Conservation (phyloP, 2,888 invertebrate species). For the Lycophotia porphyrea region DNA sequence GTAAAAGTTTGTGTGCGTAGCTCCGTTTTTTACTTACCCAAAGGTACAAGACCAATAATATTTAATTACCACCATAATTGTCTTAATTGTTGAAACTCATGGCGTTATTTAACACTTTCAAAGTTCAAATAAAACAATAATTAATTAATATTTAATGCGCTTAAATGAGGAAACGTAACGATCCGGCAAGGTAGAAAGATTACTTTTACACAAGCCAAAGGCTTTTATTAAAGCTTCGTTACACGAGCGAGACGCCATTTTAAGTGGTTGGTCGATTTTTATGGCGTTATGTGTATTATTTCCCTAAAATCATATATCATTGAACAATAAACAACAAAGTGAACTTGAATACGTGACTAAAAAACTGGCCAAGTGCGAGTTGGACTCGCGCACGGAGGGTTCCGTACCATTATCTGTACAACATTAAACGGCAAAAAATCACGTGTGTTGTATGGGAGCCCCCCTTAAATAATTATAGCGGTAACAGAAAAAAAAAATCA, state of each 20-base stretch:
- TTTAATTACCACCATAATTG: conserved; percentile 57
- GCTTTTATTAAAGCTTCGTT: conserved; percentile 19
- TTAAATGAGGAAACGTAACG: conserved; percentile 45
- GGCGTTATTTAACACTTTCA: conserved; percentile 58
- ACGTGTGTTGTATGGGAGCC: no score
- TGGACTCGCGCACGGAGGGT: no score
- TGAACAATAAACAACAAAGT: not conserved
- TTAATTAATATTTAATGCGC: conserved; percentile 50
- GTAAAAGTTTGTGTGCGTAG: conserved; percentile 57
- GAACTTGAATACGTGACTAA: not conserved
- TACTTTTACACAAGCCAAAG: conserved; percentile 12
- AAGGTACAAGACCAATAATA: conserved; percentile 24
- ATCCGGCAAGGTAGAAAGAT: conserved; percentile 49
- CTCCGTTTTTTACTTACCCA: conserved; percentile 34
- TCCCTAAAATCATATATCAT: not conserved
- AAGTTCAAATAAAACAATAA: conserved; percentile 55
- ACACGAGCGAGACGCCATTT: conserved; percentile 13
- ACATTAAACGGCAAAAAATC: no score
- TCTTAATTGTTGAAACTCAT: conserved; percentile 49
- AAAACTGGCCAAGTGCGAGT: no score
- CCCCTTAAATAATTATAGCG: no score
- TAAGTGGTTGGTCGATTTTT: conserved; percentile 14
- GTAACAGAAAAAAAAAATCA: no score
- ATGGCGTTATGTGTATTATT: not conserved
- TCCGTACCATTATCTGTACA: no score